Percentiles rank a stretch among this genome's conserved stretches.
Evolutionary conservation across 2,888 invertebrate genomes (phyloP).

Genomic region (Drosophila borealis): DNA sequence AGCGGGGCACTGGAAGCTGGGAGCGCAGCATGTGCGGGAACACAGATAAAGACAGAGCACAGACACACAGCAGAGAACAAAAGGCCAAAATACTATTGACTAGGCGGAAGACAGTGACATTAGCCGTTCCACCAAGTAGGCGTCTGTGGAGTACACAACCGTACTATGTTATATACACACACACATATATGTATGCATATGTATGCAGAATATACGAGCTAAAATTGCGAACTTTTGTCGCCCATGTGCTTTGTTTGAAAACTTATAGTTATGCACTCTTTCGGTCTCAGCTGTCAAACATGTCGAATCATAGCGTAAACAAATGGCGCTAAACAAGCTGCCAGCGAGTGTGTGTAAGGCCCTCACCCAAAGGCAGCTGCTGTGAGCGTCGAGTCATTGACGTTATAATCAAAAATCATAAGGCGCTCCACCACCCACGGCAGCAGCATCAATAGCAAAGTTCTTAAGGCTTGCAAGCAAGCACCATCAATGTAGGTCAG

Average conservation of each 20-base stretch:
- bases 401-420: conserved; percentile 74
- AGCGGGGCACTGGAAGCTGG: conserved; percentile 39
- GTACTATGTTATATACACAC: not conserved
- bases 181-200: not conserved
- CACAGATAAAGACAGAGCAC: conserved; percentile 9
- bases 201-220: conserved; percentile 1
- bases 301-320: conserved; percentile 52
- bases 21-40: conserved; percentile 13
- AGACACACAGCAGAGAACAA: conserved; percentile 35
- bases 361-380: conserved; percentile 43
- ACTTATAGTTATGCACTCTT: conserved; percentile 48
- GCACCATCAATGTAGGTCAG: conserved; percentile 73
- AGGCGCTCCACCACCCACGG: conserved; percentile 44
- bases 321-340: conserved; percentile 45
- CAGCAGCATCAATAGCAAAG: conserved; percentile 16
- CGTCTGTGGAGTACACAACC: conserved; percentile 4
- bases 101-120: conserved; percentile 47
- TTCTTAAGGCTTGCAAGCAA: conserved; percentile 43
- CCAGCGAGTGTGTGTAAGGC: conserved; percentile 9
- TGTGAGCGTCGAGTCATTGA: conserved; percentile 59
- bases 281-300: conserved; percentile 68
- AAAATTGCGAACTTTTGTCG: conserved; percentile 53
- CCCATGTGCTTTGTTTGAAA: conserved; percentile 43
- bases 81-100: conserved; percentile 33
- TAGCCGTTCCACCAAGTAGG: conserved; percentile 31